Evolutionary conservation across 2,797 vertebrate species (phyloP).

Genomic region (Artibeus jamaicensis): DNA sequence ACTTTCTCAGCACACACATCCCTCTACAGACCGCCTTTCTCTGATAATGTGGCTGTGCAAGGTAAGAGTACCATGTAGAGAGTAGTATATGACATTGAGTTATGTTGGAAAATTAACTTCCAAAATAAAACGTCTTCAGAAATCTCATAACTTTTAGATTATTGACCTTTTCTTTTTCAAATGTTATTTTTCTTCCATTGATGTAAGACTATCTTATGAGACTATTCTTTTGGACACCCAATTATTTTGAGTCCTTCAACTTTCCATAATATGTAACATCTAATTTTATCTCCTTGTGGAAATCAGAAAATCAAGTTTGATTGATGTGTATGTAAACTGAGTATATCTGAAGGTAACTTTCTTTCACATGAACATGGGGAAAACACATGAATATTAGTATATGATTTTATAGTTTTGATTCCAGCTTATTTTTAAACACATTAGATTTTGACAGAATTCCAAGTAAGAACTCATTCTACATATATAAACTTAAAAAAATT

Average conservation of each 20-base stretch:
- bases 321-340: not conserved
- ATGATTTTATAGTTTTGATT: not conserved
- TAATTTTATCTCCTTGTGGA: not conserved
- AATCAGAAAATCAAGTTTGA: not conserved
- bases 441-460: not conserved
- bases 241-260: not conserved
- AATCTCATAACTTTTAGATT: not conserved
- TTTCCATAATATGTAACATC: not conserved
- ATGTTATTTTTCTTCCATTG: not conserved
- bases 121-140: not conserved
- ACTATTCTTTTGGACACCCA: not conserved
- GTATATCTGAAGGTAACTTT: not conserved
- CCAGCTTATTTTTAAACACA: not conserved
- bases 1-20: fast-evolving
- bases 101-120: not conserved
- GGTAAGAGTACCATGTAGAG: not conserved
- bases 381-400: not conserved
- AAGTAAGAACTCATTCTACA: not conserved
- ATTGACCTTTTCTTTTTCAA: not conserved
- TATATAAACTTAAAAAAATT: not conserved
- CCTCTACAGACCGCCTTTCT: not conserved
- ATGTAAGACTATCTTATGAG: not conserved
- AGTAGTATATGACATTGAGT: not conserved
- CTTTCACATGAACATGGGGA: not conserved
- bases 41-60: not conserved